Percentiles rank a stretch among this genome's conserved stretches.
phyloP scores from a whole-genome alignment of 64 coral and sea anemone species.

The Actinia tenebrosa region DNA sequence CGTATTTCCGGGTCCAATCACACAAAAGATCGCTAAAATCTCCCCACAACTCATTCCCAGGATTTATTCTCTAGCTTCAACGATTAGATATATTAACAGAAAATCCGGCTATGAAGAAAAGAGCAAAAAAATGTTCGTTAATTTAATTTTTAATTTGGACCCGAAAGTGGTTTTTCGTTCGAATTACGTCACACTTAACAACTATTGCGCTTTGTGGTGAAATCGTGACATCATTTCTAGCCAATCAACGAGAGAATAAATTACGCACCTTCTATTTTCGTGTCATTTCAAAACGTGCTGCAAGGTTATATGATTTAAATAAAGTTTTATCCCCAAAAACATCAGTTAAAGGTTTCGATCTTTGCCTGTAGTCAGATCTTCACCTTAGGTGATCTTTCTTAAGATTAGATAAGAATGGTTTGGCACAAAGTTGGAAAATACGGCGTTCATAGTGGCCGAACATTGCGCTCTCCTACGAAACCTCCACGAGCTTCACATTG shows the following conservation, averaged over 20 bases:
- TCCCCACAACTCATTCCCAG: too few species aligned
- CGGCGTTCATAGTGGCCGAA: conserved; percentile 58
- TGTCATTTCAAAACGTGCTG: background rate
- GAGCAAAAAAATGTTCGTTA: too few species aligned
- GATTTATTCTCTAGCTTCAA: too few species aligned
- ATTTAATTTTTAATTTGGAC: too few species aligned
- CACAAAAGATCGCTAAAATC: too few species aligned
- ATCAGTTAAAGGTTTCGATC: background rate
- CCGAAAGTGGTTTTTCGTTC: too few species aligned
- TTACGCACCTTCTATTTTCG: background rate
- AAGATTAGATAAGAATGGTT: background rate
- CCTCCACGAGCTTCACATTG: background rate
- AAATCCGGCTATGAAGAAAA: too few species aligned
- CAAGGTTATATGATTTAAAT: background rate
- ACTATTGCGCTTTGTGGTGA: background rate
- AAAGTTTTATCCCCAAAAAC: background rate
- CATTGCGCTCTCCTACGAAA: conserved; percentile 16
- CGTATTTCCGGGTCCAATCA: too few species aligned
- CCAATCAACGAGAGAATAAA: background rate
- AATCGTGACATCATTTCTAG: background rate
- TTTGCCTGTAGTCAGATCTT: background rate
- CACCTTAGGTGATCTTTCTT: background rate
- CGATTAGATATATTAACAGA: too few species aligned
- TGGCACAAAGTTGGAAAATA: conserved; percentile 56
- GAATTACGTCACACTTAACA: too few species aligned